These are phyloP conservation scores for Drosophila sproati DNA, from an alignment of 1,140 invertebrate genomes.

Conservation along the genomic window DNA sequence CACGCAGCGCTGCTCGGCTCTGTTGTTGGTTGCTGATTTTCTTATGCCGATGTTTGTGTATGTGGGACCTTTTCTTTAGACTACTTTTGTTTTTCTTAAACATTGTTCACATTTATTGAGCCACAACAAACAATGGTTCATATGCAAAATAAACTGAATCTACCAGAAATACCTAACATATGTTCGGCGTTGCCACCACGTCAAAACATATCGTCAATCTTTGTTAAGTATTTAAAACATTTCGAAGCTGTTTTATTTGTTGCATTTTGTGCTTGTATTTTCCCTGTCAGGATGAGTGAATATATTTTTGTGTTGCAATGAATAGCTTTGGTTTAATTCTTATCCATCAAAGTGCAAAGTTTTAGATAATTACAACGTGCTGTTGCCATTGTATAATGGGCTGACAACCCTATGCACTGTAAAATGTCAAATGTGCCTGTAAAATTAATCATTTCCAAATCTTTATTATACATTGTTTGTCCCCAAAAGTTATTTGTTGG, in stretches of 20 bases:
- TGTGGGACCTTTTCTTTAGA: neutral
- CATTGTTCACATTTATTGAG: neutral
- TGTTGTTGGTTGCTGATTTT: neutral
- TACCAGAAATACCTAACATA: conserved; percentile 14
- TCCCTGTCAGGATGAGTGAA: neutral
- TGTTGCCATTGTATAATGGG: neutral
- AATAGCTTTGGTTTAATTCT: neutral
- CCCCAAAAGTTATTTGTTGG: conserved; percentile 25
- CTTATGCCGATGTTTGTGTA: conserved; percentile 1
- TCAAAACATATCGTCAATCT: neutral
- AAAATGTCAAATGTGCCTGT: conserved; percentile 52
- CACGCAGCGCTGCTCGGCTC: neutral
- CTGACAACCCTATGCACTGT: conserved; percentile 29
- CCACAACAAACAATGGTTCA: neutral
- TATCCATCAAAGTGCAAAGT: neutral
- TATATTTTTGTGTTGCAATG: neutral
- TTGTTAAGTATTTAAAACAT: neutral
- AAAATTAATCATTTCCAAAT: conserved; percentile 49
- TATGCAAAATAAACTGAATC: neutral
- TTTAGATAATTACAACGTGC: neutral
- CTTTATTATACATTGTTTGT: conserved; percentile 43
- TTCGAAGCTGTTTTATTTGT: neutral
- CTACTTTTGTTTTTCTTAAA: conserved; percentile 13
- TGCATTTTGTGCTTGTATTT: neutral
- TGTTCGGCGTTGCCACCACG: conserved; percentile 24